phyloP scores from a whole-genome alignment of 2,888 invertebrate genomes.

The Lycia hirtaria region DNA sequence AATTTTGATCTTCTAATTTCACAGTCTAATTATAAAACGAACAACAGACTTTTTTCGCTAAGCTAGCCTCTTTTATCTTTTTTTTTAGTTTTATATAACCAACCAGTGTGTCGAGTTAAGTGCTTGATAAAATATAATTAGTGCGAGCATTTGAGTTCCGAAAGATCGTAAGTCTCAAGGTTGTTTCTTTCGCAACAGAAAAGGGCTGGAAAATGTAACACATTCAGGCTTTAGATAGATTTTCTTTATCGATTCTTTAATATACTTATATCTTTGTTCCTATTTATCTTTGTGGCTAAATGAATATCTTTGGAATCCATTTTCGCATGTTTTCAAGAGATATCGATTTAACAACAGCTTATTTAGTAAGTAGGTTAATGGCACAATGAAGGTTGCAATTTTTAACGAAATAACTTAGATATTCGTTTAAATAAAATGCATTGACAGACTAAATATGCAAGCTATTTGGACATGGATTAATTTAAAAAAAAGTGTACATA shows the following conservation, averaged over 20 bases:
- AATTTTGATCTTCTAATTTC: not conserved
- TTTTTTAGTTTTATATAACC: slow-evolving; percentile 27
- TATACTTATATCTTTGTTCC: not conserved
- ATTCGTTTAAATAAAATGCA: too few species aligned
- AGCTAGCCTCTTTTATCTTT: not conserved
- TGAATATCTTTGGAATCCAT: not conserved
- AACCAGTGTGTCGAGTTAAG: slow-evolving; percentile 2
- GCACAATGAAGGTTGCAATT: not conserved
- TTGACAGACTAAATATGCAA: too few species aligned
- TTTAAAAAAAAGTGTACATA: too few species aligned
- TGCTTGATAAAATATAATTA: slow-evolving; percentile 26
- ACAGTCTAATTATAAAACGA: not conserved
- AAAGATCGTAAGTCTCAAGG: slow-evolving; percentile 21
- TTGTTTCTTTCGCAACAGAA: not conserved
- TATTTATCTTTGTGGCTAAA: not conserved
- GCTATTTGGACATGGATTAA: too few species aligned
- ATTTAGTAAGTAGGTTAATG: slow-evolving; percentile 3
- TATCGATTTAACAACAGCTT: slow-evolving; percentile 26
- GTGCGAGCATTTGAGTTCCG: slow-evolving; percentile 9
- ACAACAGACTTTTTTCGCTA: not conserved
- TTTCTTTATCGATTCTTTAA: slow-evolving; percentile 5
- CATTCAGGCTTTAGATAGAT: not conserved
- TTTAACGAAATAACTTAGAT: not conserved
- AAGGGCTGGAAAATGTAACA: not conserved
- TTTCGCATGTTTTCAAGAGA: slow-evolving; percentile 10